phyloP scores from a whole-genome alignment of 2,113 vertebrate genomes.

The Vidua macroura region DNA sequence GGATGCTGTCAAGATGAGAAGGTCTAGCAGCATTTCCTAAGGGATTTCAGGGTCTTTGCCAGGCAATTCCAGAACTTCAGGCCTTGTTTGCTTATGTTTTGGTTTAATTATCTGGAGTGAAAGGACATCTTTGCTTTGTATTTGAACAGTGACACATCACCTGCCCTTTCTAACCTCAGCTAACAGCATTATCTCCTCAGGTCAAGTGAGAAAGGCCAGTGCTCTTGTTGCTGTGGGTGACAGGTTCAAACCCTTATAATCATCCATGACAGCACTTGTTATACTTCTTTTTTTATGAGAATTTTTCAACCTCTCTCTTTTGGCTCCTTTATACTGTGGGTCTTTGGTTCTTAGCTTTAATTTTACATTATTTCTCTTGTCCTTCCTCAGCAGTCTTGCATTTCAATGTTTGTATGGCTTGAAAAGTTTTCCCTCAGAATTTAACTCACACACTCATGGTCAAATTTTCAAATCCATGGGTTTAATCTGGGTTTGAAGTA shows the following conservation, averaged over 20 bases:
- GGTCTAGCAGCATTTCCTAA: not conserved
- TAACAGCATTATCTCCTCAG: constrained; percentile 39
- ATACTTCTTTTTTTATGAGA: not conserved
- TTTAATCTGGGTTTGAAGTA: not conserved
- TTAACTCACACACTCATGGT: not conserved
- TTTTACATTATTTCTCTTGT: not conserved
- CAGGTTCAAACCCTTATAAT: constrained; percentile 51
- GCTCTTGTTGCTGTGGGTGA: constrained; percentile 35
- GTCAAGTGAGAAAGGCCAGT: constrained; percentile 34
- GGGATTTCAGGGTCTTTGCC: not conserved
- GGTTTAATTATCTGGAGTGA: constrained; percentile 37
- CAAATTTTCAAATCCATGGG: not conserved
- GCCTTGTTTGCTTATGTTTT: constrained; percentile 14
- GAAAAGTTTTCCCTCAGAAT: not conserved
- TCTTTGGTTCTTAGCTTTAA: not conserved
- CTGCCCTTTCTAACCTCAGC: constrained; percentile 17
- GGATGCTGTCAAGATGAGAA: not conserved
- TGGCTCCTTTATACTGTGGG: not conserved
- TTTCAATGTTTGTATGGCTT: not conserved
- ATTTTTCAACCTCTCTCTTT: not conserved
- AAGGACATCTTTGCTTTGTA: constrained; percentile 42
- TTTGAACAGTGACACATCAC: constrained; percentile 33
- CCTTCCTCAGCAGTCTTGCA: not conserved
- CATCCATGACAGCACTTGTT: constrained; percentile 21
- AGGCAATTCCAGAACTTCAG: constrained; percentile 3